Percentiles rank a stretch among this genome's conserved stretches.
These are phyloP conservation scores for Leptobrachium leishanense DNA, from an alignment of 2,113 vertebrate genomes.

Conservation along the genomic window DNA sequence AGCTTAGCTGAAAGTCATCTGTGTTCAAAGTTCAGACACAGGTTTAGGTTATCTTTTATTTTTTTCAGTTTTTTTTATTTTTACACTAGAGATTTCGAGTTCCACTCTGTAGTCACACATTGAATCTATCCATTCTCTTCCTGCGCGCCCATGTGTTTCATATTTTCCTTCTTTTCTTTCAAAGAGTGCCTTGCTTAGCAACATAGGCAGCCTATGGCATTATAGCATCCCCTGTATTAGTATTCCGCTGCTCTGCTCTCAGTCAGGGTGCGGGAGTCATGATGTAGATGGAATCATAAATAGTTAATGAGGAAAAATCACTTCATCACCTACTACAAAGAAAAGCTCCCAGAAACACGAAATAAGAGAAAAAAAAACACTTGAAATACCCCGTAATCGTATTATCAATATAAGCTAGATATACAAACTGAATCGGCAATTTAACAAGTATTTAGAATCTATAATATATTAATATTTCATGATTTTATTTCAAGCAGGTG, in stretches of 20 bases:
- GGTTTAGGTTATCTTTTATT: too few species aligned
- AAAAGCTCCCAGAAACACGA: background rate
- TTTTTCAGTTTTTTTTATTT: too few species aligned
- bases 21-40: too few species aligned
- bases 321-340: slow-evolving; percentile 15
- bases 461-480: background rate
- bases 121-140: slow-evolving; percentile 18
- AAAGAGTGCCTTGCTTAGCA: slow-evolving; percentile 13
- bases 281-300: slow-evolving; percentile 31
- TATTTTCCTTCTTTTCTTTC: background rate
- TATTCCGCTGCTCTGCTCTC: slow-evolving; percentile 13
- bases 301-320: slow-evolving; percentile 40
- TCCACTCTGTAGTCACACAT: background rate
- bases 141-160: background rate
- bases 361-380: background rate
- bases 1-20: too few species aligned
- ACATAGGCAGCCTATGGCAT: background rate
- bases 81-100: background rate
- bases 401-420: background rate
- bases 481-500: background rate
- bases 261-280: slow-evolving; percentile 5
- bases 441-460: background rate
- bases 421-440: slow-evolving; percentile 1
- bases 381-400: background rate
- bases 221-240: background rate